Base-by-base conservation (phyloP, 30 jellyfish, hydroid and myxozoan species). In the Turritopsis rubra region DNA sequence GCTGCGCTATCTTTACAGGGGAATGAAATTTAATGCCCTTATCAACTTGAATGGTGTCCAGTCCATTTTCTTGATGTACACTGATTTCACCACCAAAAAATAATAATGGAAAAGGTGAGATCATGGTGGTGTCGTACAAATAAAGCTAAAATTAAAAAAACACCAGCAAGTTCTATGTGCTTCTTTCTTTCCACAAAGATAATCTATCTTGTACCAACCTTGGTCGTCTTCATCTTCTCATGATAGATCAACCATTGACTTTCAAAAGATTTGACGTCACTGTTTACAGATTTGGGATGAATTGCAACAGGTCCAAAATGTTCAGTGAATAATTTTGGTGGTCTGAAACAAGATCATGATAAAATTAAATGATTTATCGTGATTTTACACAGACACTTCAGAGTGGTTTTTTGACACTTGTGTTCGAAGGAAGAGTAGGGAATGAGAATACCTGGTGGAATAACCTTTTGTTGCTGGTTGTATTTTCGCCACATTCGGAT, bases 401-500 rank as follows among this genome's bases (percentile, higher is more conserved):
- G 0, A 60, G 21, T 18, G 21, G 19, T 60, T 60, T 23, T 60
- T 60, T 60, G 22, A 60, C 21, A 0, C 21, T 60, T 23, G 22
- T 18, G 0, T 18, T 0, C 22, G 60, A 41, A 41, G 60, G 9
- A 3, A 41, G 60, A 41, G 60, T 41, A 41, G 13, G 9, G 5
- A 41, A 13, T 41, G 60, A 5, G 5, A 5, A 41, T 41, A 41
- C 60, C 60, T 41, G 60, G 5, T 41, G 13, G 60, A 41, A 13
- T 68, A n/a, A 8, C 21, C 77, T 7, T 68, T 27, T 7, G 9
- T 68, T 0, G 16, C 21, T 16, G 85, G 85, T 16, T 72, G 28
- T 8, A 90, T 95, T 83, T 90, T 86, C 28, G 95, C 95, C 30
- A 90, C 93, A 72, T 90, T 85, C 29, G 97, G 97, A 83, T 90